Evolutionary conservation across 2,888 invertebrate genomes (phyloP).

Genomic region (Camponotus fellah): DNA sequence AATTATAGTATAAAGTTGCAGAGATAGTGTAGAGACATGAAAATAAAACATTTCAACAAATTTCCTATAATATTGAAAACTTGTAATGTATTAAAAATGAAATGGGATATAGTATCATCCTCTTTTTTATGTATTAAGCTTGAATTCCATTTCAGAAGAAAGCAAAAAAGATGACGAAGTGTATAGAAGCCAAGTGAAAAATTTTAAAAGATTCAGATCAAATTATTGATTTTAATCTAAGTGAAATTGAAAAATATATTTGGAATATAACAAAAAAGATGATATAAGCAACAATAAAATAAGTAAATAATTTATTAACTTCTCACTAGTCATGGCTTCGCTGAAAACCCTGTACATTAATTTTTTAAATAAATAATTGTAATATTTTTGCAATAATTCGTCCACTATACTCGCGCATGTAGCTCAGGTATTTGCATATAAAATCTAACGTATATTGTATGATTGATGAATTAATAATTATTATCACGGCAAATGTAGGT

Average conservation of each 20-base stretch:
- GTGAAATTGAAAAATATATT: not conserved
- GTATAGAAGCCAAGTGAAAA: not conserved
- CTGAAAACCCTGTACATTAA: not conserved
- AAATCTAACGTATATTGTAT: not conserved
- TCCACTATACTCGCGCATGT: no score
- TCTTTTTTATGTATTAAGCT: not conserved
- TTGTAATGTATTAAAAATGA: not conserved
- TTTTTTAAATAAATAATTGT: not conserved
- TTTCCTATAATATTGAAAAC: not conserved
- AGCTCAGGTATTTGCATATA: not conserved
- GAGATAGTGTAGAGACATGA: not conserved
- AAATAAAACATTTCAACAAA: not conserved
- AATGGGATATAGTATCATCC: not conserved
- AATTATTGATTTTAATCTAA: not conserved
- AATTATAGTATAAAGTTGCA: not conserved
- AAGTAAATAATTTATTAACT: not conserved
- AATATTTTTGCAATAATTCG: not conserved
- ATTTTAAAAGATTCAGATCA: not conserved
- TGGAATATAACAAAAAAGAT: not conserved
- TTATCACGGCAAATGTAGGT: not conserved
- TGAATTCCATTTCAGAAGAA: not conserved
- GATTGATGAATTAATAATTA: not conserved
- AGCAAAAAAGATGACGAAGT: not conserved
- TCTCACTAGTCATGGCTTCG: not conserved
- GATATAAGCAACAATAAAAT: not conserved